phyloP scores from a whole-genome alignment of 2,888 invertebrate species.

The Lathronympha strigana region DNA sequence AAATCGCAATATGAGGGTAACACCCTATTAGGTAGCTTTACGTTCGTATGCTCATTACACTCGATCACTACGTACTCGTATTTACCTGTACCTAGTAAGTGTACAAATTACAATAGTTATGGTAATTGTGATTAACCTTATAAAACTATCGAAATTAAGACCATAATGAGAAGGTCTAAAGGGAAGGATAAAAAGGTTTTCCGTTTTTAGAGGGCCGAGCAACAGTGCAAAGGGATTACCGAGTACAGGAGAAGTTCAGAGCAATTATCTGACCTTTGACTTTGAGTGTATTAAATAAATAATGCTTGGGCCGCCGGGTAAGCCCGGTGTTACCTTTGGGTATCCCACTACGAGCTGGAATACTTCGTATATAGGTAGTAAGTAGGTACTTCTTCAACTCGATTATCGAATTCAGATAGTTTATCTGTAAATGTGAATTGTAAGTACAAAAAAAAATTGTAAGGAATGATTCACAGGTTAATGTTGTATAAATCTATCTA shows the following conservation, averaged over 20 bases:
- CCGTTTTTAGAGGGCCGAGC: constrained; percentile 25
- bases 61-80: no score
- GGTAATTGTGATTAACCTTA: no score
- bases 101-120: no score
- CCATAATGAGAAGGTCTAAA: not conserved
- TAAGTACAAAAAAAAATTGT: no score
- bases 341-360: no score
- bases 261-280: constrained; percentile 74
- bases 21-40: no score
- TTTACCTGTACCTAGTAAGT: no score
- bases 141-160: not conserved
- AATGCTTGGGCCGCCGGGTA: constrained; percentile 64
- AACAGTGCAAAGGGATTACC: constrained; percentile 43
- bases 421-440: no score
- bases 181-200: constrained; percentile 22
- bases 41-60: no score
- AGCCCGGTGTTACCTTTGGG: constrained; percentile 56
- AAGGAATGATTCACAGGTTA: no score
- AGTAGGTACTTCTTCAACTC: not conserved
- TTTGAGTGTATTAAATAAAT: constrained; percentile 79
- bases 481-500: no score
- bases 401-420: not conserved
- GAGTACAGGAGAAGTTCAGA: constrained; percentile 58
- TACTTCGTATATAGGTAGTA: constrained; percentile 50
- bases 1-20: no score